phyloP scores from a whole-genome alignment of 2,888 invertebrate genomes.

The Drosophila mayaguana region DNA sequence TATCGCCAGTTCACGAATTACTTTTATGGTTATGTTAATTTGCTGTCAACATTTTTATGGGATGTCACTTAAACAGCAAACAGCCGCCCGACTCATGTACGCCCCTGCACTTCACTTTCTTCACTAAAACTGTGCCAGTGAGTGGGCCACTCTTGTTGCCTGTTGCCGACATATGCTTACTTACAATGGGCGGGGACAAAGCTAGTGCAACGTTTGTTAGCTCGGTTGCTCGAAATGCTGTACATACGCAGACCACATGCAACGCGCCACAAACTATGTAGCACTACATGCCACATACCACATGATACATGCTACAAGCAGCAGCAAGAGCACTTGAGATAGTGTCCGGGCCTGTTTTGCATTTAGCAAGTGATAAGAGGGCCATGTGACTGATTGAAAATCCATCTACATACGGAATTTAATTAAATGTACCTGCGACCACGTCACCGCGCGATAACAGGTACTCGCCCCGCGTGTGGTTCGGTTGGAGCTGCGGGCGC shows the following conservation, averaged over 20 bases:
- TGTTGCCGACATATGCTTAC: slow-evolving; percentile 12
- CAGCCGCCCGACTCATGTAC: slow-evolving; percentile 5
- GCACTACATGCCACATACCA: not conserved
- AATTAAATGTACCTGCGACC: slow-evolving; percentile 59
- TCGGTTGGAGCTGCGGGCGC: slow-evolving; percentile 26
- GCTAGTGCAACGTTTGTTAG: slow-evolving; percentile 43
- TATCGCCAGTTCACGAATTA: slow-evolving; percentile 35
- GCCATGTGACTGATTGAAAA: slow-evolving; percentile 62
- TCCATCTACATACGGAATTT: slow-evolving; percentile 67
- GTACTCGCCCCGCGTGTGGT: slow-evolving; percentile 1
- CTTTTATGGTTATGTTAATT: slow-evolving; percentile 74
- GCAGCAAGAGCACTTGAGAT: slow-evolving; percentile 16
- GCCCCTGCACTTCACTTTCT: slow-evolving; percentile 7
- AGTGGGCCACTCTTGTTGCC: slow-evolving; percentile 40
- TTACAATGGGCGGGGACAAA: slow-evolving; percentile 33
- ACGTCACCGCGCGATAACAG: slow-evolving; percentile 31
- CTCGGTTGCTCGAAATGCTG: slow-evolving; percentile 15
- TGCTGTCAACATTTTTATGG: slow-evolving; percentile 64
- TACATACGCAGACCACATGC: slow-evolving; percentile 6
- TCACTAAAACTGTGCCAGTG: slow-evolving; percentile 62
- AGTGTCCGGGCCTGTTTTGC: slow-evolving; percentile 45
- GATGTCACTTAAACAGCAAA: slow-evolving; percentile 52
- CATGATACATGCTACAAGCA: slow-evolving; percentile 7
- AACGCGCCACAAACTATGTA: not conserved
- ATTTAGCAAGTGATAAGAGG: slow-evolving; percentile 57